Percentiles rank a stretch among this genome's conserved stretches.
These are phyloP conservation scores for Octomys mimax DNA, from an alignment of 2,797 vertebrate species.

Conservation along the genomic window DNA sequence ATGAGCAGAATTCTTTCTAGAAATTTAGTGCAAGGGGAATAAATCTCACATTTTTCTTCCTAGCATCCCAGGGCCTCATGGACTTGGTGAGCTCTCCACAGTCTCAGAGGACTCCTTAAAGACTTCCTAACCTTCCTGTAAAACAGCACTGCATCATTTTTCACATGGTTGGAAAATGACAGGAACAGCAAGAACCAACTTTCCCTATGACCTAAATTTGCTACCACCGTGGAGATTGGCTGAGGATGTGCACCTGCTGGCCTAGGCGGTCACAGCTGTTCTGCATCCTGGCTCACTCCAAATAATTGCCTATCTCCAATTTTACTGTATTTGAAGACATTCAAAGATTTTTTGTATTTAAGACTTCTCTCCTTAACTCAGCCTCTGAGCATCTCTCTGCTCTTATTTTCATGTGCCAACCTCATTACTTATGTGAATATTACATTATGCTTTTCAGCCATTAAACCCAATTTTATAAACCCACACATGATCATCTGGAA, in stretches of 20 bases:
- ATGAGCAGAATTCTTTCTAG: not conserved
- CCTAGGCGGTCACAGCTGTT: conserved; percentile 48
- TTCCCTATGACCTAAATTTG: conserved; percentile 68
- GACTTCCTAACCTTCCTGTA: conserved; percentile 19
- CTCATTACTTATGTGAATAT: conserved; percentile 35
- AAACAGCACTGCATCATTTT: conserved; percentile 37
- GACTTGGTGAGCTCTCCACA: not conserved
- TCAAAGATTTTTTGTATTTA: not conserved
- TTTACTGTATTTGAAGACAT: conserved; percentile 29
- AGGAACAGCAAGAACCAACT: conserved; percentile 62
- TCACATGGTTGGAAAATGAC: conserved; percentile 57
- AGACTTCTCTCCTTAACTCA: conserved; percentile 30
- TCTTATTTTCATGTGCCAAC: conserved; percentile 20
- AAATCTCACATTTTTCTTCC: not conserved
- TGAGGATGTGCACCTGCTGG: conserved; percentile 47
- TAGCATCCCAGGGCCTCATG: not conserved
- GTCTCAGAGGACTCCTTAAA: not conserved
- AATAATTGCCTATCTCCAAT: conserved; percentile 46
- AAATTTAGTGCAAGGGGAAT: not conserved
- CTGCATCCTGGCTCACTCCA: conserved; percentile 39
- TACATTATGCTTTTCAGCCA: conserved; percentile 28
- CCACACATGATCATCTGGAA: conserved; percentile 18
- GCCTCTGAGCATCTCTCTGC: not conserved
- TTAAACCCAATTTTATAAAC: conserved; percentile 60
- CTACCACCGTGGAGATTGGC: not conserved